A percentile compares a stretch with the other conserved stretches of the same genome.
Evolutionary conservation across 2,797 vertebrate species (phyloP).

Genomic region (Chaetophractus vellerosus): DNA sequence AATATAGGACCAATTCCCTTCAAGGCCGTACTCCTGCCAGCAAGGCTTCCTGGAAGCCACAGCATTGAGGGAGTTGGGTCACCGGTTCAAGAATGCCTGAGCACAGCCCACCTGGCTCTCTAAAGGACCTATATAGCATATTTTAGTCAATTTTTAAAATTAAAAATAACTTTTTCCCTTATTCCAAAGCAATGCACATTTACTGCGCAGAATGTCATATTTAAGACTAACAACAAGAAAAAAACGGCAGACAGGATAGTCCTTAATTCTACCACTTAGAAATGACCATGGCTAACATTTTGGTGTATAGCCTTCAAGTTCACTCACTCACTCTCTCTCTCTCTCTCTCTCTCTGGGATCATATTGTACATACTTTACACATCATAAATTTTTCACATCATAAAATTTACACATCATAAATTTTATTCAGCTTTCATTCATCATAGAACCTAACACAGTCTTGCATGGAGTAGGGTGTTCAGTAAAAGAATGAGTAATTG

Average conservation of each 20-base stretch:
- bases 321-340: background rate
- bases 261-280: background rate
- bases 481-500: background rate
- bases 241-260: background rate
- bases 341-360: background rate
- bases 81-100: background rate
- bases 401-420: conserved; percentile 26
- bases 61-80: background rate
- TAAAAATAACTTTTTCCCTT: background rate
- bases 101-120: background rate
- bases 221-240: background rate
- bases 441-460: background rate
- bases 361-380: background rate
- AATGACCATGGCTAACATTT: background rate
- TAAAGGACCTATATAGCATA: background rate
- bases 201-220: background rate
- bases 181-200: background rate
- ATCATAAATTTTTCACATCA: background rate
- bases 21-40: background rate
- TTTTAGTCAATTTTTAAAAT: background rate
- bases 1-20: background rate
- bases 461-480: background rate
- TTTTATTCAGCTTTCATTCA: conserved; percentile 1
- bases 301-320: background rate
- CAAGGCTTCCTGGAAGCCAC: background rate